phyloP scores from a whole-genome alignment of 2,113 vertebrate species.

The Eudyptes chrysolophus region DNA sequence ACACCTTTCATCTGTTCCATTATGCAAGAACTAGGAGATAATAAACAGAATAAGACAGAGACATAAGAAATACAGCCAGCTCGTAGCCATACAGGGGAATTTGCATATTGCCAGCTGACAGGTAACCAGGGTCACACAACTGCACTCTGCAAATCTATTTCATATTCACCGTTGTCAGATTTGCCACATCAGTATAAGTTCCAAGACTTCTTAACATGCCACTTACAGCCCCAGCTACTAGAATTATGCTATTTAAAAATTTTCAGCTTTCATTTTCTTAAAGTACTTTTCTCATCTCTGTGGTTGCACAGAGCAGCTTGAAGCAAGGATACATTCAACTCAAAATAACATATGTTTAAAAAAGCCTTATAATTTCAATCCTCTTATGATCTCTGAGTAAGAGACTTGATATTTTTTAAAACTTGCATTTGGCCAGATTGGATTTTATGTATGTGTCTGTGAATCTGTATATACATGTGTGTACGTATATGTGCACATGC shows the following conservation, averaged over 20 bases:
- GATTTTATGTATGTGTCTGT: not conserved
- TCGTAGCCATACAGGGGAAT: fast-evolving
- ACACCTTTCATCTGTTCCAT: not conserved
- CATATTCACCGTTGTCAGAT: not conserved
- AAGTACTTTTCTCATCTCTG: not conserved
- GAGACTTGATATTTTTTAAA: slow-evolving; percentile 17
- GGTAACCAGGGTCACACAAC: not conserved
- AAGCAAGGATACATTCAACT: slow-evolving; percentile 6
- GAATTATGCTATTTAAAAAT: slow-evolving; percentile 3
- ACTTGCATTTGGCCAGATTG: not conserved
- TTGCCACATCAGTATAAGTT: not conserved
- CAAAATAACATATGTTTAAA: slow-evolving; percentile 13
- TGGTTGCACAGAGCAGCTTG: slow-evolving; percentile 14
- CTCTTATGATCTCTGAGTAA: slow-evolving; percentile 27
- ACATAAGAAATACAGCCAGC: not conserved
- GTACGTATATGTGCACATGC: not conserved
- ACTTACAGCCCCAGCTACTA: not conserved
- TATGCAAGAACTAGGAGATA: not conserved
- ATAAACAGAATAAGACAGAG: not conserved
- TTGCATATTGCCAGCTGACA: not conserved
- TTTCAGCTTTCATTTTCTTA: not conserved
- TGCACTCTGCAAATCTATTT: not conserved
- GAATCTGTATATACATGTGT: not conserved
- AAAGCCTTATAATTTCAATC: not conserved
- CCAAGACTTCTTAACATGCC: not conserved